phyloP scores from a whole-genome alignment of 2,113 vertebrate species.

The Meles meles region DNA sequence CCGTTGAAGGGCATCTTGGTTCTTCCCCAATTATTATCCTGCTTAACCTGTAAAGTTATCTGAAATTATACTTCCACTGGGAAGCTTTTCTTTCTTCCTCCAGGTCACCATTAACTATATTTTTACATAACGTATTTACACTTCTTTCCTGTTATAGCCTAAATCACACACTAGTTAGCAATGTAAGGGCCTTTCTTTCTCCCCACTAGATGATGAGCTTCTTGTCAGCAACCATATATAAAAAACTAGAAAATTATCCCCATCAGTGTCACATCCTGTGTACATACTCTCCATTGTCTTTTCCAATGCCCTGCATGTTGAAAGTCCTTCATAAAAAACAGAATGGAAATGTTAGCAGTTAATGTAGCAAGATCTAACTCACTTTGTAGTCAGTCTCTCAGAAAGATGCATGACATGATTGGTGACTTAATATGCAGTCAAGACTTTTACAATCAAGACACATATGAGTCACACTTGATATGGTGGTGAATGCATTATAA shows the following conservation, averaged over 20 bases:
- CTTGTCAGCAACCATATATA: neutral
- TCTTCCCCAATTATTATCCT: neutral
- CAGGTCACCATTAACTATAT: neutral
- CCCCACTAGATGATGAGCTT: neutral
- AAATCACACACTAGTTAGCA: neutral
- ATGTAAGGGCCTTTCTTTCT: neutral
- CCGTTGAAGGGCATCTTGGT: no score
- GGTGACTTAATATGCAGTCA: neutral
- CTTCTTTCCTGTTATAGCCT: neutral
- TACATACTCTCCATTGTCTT: neutral
- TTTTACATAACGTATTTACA: neutral
- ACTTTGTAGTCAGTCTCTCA: neutral
- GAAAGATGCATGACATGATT: neutral
- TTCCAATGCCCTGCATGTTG: neutral
- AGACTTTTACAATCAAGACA: neutral
- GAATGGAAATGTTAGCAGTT: neutral
- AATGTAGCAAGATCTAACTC: neutral
- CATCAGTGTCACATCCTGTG: neutral
- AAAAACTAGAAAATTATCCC: neutral
- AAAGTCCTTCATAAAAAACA: neutral
- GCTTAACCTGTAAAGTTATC: neutral
- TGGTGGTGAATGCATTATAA: neutral
- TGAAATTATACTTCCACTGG: neutral
- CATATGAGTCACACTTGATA: neutral
- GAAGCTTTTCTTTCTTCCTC: neutral